Percentiles rank a stretch among this genome's conserved stretches.
These are phyloP conservation scores for Drosophila mimetica DNA, from an alignment of 2,888 invertebrate genomes.

Conservation along the genomic window DNA sequence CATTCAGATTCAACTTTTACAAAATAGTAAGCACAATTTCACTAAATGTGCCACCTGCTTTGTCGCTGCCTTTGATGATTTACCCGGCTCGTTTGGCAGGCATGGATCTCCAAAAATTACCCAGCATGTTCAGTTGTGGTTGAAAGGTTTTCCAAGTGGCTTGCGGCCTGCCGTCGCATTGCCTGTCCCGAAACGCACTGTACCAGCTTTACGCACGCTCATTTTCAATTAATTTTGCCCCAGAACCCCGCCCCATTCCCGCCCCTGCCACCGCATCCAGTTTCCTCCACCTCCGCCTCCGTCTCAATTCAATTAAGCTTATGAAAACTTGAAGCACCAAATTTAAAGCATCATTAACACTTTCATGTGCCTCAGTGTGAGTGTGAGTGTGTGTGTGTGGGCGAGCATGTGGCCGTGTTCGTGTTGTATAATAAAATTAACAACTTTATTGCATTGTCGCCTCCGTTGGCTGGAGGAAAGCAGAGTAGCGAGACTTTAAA, in stretches of 20 bases:
- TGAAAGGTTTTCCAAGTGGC: slow-evolving; percentile 2
- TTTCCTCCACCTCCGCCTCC: background rate
- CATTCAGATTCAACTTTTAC: too few relatives aligned
- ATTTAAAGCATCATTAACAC: slow-evolving; percentile 67
- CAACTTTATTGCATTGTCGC: slow-evolving; percentile 63
- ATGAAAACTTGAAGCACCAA: slow-evolving; percentile 60
- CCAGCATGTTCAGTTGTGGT: slow-evolving; percentile 3
- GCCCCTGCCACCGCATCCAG: background rate
- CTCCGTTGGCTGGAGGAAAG: slow-evolving; percentile 6
- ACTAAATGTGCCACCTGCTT: background rate
- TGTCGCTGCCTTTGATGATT: slow-evolving; percentile 7
- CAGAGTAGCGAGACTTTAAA: background rate
- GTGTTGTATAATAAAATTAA: slow-evolving; percentile 62
- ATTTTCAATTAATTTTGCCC: slow-evolving; percentile 53
- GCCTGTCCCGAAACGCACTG: slow-evolving; percentile 35
- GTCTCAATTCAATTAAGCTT: slow-evolving; percentile 66
- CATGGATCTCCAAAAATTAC: slow-evolving; percentile 1
- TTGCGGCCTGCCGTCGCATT: slow-evolving; percentile 2
- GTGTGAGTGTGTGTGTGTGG: slow-evolving; percentile 9
- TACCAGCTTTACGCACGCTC: slow-evolving; percentile 48
- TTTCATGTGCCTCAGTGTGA: too few relatives aligned
- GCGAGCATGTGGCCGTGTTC: slow-evolving; percentile 24
- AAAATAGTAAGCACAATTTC: too few relatives aligned
- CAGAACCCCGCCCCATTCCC: slow-evolving; percentile 1
- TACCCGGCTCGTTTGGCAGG: background rate